Conservation (phyloP, 2,888 invertebrate genomes). For the Protula sp. region DNA sequence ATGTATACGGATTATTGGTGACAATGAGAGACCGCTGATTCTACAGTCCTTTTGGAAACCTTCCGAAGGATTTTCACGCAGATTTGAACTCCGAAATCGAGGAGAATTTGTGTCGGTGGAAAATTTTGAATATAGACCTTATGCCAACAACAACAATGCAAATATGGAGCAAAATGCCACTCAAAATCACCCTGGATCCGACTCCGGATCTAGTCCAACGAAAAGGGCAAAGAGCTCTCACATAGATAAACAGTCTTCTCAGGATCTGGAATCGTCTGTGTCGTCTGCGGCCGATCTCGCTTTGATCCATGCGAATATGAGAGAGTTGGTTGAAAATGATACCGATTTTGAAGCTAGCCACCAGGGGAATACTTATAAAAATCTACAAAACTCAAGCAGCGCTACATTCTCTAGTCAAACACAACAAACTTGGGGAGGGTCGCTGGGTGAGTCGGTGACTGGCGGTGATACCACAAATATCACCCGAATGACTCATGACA, state of each 20-base stretch:
- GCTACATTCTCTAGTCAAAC: too few species aligned
- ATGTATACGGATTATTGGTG: conserved; percentile 34
- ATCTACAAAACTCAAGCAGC: too few species aligned
- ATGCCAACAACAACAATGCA: conserved; percentile 40
- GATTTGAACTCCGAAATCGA: conserved; percentile 39
- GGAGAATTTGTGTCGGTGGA: conserved; percentile 10
- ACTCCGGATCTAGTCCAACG: not conserved
- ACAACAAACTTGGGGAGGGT: too few species aligned
- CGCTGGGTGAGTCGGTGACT: not conserved
- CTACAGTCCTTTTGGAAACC: conserved; percentile 47
- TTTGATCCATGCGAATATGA: not conserved
- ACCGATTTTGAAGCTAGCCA: not conserved
- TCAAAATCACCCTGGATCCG: too few species aligned
- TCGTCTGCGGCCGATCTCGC: not conserved
- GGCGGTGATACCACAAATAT: not conserved
- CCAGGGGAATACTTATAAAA: not conserved
- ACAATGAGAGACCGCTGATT: conserved; percentile 39
- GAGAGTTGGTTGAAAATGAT: not conserved
- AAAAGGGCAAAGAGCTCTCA: not conserved
- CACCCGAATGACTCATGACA: not conserved
- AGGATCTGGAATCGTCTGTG: not conserved
- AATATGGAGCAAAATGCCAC: too few species aligned
- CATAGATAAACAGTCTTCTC: too few species aligned
- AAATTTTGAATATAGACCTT: conserved; percentile 32
- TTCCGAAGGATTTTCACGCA: conserved; percentile 36